Percentiles rank a stretch among this genome's conserved stretches.
phyloP scores from a whole-genome alignment of 2,113 vertebrate genomes.

The Laticauda laticaudata region DNA sequence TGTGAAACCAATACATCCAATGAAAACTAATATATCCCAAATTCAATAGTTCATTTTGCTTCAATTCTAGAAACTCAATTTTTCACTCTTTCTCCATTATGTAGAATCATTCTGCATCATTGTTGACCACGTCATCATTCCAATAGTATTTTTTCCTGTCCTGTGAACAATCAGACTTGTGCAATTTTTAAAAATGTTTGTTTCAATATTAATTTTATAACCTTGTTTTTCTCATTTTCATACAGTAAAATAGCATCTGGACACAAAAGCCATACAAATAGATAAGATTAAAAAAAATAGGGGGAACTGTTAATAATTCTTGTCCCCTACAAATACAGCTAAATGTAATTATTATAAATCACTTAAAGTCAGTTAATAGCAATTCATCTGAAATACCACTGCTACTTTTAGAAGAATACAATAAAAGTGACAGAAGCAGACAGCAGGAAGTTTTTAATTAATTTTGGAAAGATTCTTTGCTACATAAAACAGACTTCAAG shows the following conservation, averaged over 20 bases:
- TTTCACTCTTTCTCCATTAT: not conserved
- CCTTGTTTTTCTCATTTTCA: not conserved
- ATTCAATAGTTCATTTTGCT: not conserved
- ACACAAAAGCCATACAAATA: not conserved
- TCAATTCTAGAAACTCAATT: not conserved
- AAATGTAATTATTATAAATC: not conserved
- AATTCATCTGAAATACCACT: not conserved
- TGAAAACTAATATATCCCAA: slow-evolving; percentile 7
- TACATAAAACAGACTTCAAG: not conserved
- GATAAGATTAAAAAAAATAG: not conserved
- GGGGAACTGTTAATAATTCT: not conserved
- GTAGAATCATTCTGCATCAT: not conserved
- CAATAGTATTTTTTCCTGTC: not conserved
- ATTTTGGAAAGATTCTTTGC: not conserved
- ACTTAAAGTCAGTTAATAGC: not conserved
- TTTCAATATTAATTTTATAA: not conserved
- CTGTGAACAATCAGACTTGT: not conserved
- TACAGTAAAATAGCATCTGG: not conserved
- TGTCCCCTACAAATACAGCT: not conserved
- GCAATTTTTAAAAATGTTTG: not conserved
- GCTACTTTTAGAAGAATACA: not conserved
- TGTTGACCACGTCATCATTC: not conserved
- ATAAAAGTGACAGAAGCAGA: not conserved
- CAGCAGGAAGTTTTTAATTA: not conserved
- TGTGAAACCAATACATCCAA: slow-evolving; percentile 53